phyloP scores from a whole-genome alignment of 1,140 invertebrate species.

The Parasteatoda tepidariorum region DNA sequence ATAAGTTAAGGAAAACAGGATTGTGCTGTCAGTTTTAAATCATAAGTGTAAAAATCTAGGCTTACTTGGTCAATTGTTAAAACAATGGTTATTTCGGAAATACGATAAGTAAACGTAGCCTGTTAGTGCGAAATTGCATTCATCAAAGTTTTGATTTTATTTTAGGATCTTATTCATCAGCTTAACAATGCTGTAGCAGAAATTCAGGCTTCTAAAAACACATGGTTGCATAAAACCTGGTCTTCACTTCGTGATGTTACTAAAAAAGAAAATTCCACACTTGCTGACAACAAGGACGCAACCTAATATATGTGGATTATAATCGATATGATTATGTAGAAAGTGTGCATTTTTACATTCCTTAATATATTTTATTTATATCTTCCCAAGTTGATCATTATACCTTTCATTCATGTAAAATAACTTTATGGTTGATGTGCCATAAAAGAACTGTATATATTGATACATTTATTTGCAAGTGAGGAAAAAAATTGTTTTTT shows the following conservation, averaged over 20 bases:
- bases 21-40: too few species aligned
- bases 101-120: too few species aligned
- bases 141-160: too few species aligned
- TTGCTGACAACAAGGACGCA: conserved; percentile 23
- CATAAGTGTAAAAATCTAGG: too few species aligned
- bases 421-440: background rate
- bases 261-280: conserved; percentile 64
- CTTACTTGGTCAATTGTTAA: too few species aligned
- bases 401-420: background rate
- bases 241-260: conserved; percentile 78
- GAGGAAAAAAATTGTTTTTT: background rate
- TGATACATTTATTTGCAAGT: background rate
- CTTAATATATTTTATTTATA: background rate
- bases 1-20: too few species aligned
- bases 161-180: conserved; percentile 91
- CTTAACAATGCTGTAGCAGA: conserved; percentile 84
- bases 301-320: background rate
- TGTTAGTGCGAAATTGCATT: too few species aligned
- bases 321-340: background rate
- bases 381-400: background rate
- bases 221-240: conserved; percentile 91
- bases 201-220: conserved; percentile 79
- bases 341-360: background rate
- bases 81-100: too few species aligned
- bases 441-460: background rate